Conservation (phyloP, 2,797 vertebrate genomes). For the Nasua narica region DNA sequence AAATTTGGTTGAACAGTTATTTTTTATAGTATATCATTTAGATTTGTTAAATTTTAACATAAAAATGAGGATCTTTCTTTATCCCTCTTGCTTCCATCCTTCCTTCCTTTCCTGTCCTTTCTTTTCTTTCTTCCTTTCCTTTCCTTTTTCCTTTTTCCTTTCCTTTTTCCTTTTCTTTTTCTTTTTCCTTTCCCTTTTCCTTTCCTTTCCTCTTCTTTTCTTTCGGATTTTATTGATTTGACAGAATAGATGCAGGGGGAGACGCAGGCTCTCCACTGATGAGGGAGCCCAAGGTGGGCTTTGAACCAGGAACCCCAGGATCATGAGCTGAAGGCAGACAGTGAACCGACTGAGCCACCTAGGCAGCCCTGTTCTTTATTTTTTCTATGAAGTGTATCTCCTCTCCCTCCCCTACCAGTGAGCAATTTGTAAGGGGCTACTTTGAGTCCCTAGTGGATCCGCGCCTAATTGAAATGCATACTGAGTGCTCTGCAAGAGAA, state of each 20-base stretch:
- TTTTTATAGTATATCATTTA: background rate
- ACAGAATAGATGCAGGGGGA: background rate
- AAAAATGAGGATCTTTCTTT: background rate
- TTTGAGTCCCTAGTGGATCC: background rate
- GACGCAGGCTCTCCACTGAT: background rate
- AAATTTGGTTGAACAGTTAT: background rate
- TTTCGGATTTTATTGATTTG: background rate
- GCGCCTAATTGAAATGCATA: background rate
- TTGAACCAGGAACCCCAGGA: background rate
- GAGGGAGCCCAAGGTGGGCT: background rate
- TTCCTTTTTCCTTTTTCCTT: too few relatives aligned
- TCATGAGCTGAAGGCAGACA: background rate
- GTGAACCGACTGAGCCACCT: background rate
- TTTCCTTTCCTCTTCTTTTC: too few relatives aligned
- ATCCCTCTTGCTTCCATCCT: too few relatives aligned
- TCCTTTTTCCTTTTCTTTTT: too few relatives aligned
- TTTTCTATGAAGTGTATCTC: background rate
- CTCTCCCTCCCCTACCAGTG: background rate
- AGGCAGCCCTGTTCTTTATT: background rate
- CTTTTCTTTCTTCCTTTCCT: too few relatives aligned
- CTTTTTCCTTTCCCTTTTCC: too few relatives aligned
- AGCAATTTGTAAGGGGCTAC: background rate
- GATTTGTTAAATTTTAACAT: slow-evolving; percentile 4
- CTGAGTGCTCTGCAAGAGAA: background rate
- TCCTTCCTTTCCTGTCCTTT: too few relatives aligned